Percentiles rank a stretch among this genome's conserved stretches.
These are phyloP conservation scores for Hirudo medicinalis DNA, from an alignment of 1,140 invertebrate genomes.

Conservation along the genomic window DNA sequence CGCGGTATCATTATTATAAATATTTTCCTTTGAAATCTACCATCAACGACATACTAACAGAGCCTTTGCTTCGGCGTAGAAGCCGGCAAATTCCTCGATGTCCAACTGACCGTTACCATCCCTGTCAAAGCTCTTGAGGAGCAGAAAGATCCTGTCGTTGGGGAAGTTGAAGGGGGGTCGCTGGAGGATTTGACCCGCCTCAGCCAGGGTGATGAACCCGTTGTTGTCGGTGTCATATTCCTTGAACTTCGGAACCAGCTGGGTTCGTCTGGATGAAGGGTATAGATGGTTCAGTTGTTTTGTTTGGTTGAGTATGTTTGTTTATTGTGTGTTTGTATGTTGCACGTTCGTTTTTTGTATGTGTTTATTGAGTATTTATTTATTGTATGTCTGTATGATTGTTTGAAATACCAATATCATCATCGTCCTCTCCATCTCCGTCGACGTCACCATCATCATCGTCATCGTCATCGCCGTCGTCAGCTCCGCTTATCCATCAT, in stretches of 20 bases:
- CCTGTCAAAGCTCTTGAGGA: conserved; percentile 22
- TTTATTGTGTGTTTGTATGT: too few relatives aligned
- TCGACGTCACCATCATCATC: too few relatives aligned
- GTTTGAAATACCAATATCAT: too few relatives aligned
- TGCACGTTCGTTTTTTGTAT: too few relatives aligned
- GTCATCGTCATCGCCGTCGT: too few relatives aligned
- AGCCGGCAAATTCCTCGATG: conserved; percentile 23
- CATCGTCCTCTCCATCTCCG: too few relatives aligned
- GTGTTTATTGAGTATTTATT: too few relatives aligned
- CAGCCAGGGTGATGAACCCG: conserved; percentile 23
- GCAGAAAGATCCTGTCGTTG: conserved; percentile 11
- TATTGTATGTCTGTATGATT: too few relatives aligned
- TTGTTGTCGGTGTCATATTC: conserved; percentile 23
- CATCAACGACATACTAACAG: conserved; percentile 13
- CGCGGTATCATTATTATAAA: too few relatives aligned
- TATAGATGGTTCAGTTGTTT: not conserved
- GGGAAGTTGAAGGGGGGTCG: conserved; percentile 23
- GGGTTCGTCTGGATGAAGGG: conserved; percentile 16
- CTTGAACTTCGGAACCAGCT: conserved; percentile 23
- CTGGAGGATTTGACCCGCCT: conserved; percentile 20
- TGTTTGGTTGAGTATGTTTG: not conserved
- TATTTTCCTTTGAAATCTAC: not conserved
- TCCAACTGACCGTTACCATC: conserved; percentile 24
- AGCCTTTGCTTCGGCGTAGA: conserved; percentile 23
- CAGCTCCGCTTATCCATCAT: too few relatives aligned